Evolutionary conservation across 2,888 invertebrate species (phyloP).

Genomic region (Anagyrus pseudococci): DNA sequence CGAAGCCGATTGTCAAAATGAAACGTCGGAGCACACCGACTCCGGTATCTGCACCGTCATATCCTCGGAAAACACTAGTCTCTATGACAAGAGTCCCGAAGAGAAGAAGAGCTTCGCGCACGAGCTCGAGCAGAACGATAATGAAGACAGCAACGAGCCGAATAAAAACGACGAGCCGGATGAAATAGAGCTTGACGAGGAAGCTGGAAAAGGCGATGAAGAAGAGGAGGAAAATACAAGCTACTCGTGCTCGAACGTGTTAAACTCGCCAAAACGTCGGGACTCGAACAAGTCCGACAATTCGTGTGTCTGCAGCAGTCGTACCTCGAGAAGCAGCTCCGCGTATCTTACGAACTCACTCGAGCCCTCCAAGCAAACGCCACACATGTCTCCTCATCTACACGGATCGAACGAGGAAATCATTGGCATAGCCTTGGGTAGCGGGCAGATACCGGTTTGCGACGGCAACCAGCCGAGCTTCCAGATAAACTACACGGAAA

Average conservation of each 20-base stretch:
- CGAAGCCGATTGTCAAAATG: slow-evolving; percentile 65
- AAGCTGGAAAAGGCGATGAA: too few relatives aligned
- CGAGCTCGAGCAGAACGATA: slow-evolving; percentile 45
- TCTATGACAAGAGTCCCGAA: slow-evolving; percentile 62
- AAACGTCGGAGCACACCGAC: slow-evolving; percentile 71
- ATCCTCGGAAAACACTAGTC: slow-evolving; percentile 71
- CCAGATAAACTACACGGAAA: slow-evolving; percentile 58
- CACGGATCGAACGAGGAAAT: slow-evolving; percentile 59
- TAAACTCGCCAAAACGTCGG: slow-evolving; percentile 53
- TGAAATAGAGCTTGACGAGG: slow-evolving; percentile 30
- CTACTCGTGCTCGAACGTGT: slow-evolving; percentile 54
- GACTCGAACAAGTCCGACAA: slow-evolving; percentile 48
- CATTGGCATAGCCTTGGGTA: slow-evolving; percentile 57
- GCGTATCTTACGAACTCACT: slow-evolving; percentile 22
- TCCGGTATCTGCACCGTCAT: slow-evolving; percentile 73
- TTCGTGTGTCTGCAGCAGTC: slow-evolving; percentile 54
- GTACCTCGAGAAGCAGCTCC: slow-evolving; percentile 41
- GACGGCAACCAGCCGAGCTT: slow-evolving; percentile 54
- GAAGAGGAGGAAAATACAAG: slow-evolving; percentile 54
- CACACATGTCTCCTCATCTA: slow-evolving; percentile 54
- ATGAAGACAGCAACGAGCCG: slow-evolving; percentile 46
- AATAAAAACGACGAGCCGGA: slow-evolving; percentile 47
- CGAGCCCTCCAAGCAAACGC: slow-evolving; percentile 15
- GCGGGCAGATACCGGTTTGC: slow-evolving; percentile 56
- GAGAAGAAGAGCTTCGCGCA: slow-evolving; percentile 56